Percentiles rank a stretch among this genome's conserved stretches.
Conservation (phyloP, 1,140 invertebrate genomes). For the Nylanderia fulva region DNA sequence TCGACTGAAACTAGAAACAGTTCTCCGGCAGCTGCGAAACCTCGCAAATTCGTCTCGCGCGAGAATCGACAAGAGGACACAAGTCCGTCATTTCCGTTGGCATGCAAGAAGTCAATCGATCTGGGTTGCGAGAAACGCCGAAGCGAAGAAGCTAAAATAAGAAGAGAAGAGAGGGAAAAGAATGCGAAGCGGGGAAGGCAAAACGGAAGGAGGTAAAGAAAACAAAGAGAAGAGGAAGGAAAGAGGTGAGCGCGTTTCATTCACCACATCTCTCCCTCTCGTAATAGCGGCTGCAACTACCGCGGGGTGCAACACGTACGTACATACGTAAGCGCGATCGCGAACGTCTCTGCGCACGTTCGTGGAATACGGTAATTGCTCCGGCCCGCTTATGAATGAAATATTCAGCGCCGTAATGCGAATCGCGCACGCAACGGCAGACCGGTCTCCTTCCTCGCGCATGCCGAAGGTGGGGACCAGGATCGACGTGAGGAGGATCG, state of each 20-base stretch:
- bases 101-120: conserved; percentile 59
- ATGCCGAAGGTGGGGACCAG: conserved; percentile 18
- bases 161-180: neutral
- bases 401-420: conserved; percentile 81
- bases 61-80: conserved; percentile 38
- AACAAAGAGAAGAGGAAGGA: neutral
- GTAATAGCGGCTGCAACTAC: conserved; percentile 76
- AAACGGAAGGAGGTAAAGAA: neutral
- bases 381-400: conserved; percentile 81
- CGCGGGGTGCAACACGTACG: conserved; percentile 44
- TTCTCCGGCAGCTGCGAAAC: conserved; percentile 33
- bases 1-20: conserved; percentile 23
- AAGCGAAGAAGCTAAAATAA: neutral
- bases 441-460: conserved; percentile 71
- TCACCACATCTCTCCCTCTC: conserved; percentile 71
- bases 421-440: conserved; percentile 78
- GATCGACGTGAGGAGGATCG: conserved; percentile 59
- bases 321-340: conserved; percentile 53
- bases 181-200: neutral
- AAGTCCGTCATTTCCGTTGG: conserved; percentile 54
- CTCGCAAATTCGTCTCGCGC: conserved; percentile 50
- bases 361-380: conserved; percentile 77
- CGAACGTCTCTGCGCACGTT: conserved; percentile 58
- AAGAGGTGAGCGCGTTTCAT: conserved; percentile 73
- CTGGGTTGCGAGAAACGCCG: conserved; percentile 3